A percentile compares a stretch with the other conserved stretches of the same genome.
phyloP scores from a whole-genome alignment of 2,113 vertebrate species.

The Hiodon alosoides region DNA sequence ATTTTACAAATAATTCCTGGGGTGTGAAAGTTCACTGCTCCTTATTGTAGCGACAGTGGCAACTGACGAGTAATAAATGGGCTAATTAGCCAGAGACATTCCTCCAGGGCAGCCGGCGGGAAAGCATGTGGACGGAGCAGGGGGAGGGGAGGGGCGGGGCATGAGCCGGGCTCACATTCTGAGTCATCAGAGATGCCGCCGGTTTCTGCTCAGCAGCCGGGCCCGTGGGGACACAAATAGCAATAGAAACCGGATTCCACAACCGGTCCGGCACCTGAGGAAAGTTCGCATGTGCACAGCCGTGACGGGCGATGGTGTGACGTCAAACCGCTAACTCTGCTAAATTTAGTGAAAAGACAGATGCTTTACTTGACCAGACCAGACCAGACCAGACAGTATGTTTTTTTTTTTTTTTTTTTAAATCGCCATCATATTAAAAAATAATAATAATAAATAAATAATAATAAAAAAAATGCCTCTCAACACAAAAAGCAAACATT shows the following conservation, averaged over 20 bases:
- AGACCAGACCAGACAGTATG: too few species aligned
- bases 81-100: background rate
- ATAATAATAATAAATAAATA: too few species aligned
- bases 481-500: slow-evolving; percentile 3
- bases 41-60: background rate
- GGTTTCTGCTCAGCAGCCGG: too few species aligned
- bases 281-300: too few species aligned
- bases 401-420: too few species aligned
- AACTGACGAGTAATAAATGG: background rate
- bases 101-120: background rate
- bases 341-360: too few species aligned
- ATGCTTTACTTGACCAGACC: too few species aligned
- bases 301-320: too few species aligned
- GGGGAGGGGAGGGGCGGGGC: background rate
- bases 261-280: background rate
- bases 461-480: background rate
- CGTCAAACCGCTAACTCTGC: too few species aligned
- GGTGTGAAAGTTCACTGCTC: background rate
- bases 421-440: too few species aligned
- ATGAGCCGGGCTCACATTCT: background rate
- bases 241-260: background rate
- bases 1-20: background rate
- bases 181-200: background rate
- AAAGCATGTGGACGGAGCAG: background rate
- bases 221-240: too few species aligned